These are phyloP conservation scores for Matsumurasca onukii DNA, from an alignment of 1,140 invertebrate genomes.

Conservation along the genomic window DNA sequence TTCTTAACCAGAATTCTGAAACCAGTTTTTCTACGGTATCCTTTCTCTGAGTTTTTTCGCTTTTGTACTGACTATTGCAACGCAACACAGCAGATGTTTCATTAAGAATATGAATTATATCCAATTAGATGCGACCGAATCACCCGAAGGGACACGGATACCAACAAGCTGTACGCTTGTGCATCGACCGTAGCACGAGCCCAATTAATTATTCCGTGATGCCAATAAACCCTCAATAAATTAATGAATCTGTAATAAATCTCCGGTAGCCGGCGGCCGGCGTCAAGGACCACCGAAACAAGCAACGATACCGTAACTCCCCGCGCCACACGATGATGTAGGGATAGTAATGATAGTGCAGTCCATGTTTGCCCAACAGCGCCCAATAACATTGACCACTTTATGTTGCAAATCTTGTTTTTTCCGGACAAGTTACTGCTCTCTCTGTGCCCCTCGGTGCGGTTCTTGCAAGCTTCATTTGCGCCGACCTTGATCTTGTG, in stretches of 20 bases:
- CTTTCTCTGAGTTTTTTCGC: too few relatives aligned
- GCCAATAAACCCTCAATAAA: neutral
- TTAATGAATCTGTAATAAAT: neutral
- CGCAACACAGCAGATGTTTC: too few relatives aligned
- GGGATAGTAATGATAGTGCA: slow-evolving; percentile 14
- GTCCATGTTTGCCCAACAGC: slow-evolving; percentile 8
- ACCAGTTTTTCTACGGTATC: too few relatives aligned
- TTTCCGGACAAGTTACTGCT: neutral
- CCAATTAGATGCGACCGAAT: too few relatives aligned
- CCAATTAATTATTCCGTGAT: neutral
- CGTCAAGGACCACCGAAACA: neutral
- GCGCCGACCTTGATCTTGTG: neutral
- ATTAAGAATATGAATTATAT: too few relatives aligned
- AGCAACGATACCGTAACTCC: neutral
- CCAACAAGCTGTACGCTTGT: too few relatives aligned
- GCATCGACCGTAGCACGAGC: neutral
- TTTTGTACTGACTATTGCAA: too few relatives aligned
- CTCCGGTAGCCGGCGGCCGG: neutral
- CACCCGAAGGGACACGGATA: too few relatives aligned
- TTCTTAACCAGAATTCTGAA: too few relatives aligned
- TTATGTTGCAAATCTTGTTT: slow-evolving; percentile 16
- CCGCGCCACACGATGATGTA: neutral
- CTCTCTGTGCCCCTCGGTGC: neutral
- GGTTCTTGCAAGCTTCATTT: neutral
- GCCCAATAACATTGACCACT: slow-evolving; percentile 9